Evolutionary conservation across 1,140 invertebrate genomes (phyloP), one percentile per base, ranked within the genome.

Genomic region (Portunus trituberculatus): DNA sequence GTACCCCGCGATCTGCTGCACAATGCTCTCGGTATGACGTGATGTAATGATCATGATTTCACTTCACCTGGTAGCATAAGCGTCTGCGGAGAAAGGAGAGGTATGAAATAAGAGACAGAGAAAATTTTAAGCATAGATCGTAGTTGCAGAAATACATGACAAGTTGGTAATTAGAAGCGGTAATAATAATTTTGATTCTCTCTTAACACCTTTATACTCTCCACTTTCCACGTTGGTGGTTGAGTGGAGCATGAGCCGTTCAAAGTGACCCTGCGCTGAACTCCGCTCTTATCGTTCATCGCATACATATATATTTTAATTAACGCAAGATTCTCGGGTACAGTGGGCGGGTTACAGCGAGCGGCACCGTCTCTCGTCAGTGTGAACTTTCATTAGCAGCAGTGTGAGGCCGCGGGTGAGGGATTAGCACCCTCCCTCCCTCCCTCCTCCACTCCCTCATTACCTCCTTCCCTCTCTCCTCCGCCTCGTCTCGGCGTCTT

Each of bases 401-500:
- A 28, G 46, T 67, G 90, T 28, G 90, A 67, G 45, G 45, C 52
- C 4, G 90, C 3, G 25, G 46, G 6, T 45, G 90, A 32, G 20
- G 52, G 29, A 39, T n/a, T 28, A 31, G 31, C 46, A 25, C 93
- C 59, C 31, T 59, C 84, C 48, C 16, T 32, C 39, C 48, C 46
- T 52, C 28, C 52, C 28, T 48, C 32, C 52, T 52, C 28, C 31
- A 20, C 88, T 48, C 45, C 31, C 87, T 52, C 87, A 46, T 32
- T 48, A 3, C 39, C 84, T 25, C 84, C 25, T 28, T n/a, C 48
- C 59, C 28, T n/a, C 39, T 59, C 76, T 31, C 92, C 1, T 45
- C 82, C 39, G 32, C 45, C 3, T 29, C n/a, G 2, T 45, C 92
- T 12, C 39, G 31, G 31, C 59, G 82, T 84, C 93, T 94, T 94